These are phyloP conservation scores for Andrena camellia DNA, from an alignment of 2,888 invertebrate species.

Conservation along the genomic window DNA sequence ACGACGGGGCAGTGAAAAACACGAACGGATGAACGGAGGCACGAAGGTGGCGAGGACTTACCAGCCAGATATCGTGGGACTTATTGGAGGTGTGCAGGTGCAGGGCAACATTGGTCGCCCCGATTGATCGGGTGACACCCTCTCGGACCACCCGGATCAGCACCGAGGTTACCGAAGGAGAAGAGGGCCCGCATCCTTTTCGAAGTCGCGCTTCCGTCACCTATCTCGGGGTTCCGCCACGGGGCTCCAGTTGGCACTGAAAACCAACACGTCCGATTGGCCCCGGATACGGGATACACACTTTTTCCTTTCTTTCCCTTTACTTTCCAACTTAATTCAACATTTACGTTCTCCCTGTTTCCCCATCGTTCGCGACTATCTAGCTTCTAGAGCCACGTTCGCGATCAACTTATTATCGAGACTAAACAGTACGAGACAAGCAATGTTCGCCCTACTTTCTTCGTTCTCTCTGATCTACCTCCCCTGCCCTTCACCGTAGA, in stretches of 20 bases:
- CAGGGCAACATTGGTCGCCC: conserved; percentile 74
- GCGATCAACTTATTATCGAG: conserved; percentile 13
- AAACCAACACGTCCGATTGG: conserved; percentile 78
- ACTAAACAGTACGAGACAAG: conserved; percentile 2
- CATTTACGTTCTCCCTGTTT: neutral
- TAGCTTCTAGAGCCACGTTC: conserved; percentile 5
- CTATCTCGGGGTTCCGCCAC: conserved; percentile 77
- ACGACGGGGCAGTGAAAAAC: conserved; percentile 61
- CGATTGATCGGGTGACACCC: conserved; percentile 74
- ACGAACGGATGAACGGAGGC: conserved; percentile 74
- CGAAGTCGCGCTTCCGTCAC: conserved; percentile 80
- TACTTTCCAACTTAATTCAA: neutral
- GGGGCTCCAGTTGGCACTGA: conserved; percentile 79
- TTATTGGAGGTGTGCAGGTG: conserved; percentile 78
- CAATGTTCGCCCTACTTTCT: conserved; percentile 17
- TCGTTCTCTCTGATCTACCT: conserved; percentile 25
- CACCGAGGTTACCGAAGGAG: conserved; percentile 76
- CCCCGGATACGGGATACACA: conserved; percentile 69
- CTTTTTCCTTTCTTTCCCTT: conserved; percentile 11
- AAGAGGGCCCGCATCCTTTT: conserved; percentile 77
- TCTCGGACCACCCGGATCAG: conserved; percentile 75
- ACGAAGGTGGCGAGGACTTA: conserved; percentile 78
- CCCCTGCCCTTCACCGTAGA: conserved; percentile 11
- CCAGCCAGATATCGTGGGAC: conserved; percentile 78
- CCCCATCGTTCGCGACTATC: neutral